Conservation (phyloP, 2,888 invertebrate genomes). For the Phyllotreta striolata region DNA sequence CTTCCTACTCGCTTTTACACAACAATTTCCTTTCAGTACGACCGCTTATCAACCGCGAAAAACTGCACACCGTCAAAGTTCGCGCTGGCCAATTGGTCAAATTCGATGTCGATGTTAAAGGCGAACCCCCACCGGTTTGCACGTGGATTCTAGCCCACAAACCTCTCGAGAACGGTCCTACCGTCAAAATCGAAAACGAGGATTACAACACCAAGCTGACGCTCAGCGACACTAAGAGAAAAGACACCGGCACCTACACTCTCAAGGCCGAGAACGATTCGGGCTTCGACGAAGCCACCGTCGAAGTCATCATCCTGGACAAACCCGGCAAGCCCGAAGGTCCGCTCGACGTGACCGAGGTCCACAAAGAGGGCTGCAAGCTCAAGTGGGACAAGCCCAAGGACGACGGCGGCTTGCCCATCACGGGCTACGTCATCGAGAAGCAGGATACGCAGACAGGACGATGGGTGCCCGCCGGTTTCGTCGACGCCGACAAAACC, state of each 20-base stretch:
- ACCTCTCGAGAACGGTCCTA: slow-evolving; percentile 72
- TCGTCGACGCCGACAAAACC: slow-evolving; percentile 81
- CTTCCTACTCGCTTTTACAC: background rate
- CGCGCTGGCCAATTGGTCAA: slow-evolving; percentile 90
- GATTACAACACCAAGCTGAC: slow-evolving; percentile 90
- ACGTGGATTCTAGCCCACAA: slow-evolving; percentile 79
- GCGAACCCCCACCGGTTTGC: slow-evolving; percentile 94
- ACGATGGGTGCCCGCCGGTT: slow-evolving; percentile 87
- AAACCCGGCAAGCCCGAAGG: slow-evolving; percentile 90
- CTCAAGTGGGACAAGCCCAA: slow-evolving; percentile 94
- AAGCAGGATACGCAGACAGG: slow-evolving; percentile 92
- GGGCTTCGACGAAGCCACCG: slow-evolving; percentile 92
- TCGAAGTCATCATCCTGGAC: slow-evolving; percentile 87
- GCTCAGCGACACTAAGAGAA: slow-evolving; percentile 81
- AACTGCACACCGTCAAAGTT: slow-evolving; percentile 86
- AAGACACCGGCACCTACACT: slow-evolving; percentile 89
- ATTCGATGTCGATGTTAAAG: slow-evolving; percentile 93
- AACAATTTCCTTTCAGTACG: slow-evolving; percentile 72
- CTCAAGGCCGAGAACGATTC: slow-evolving; percentile 92
- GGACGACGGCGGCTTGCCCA: slow-evolving; percentile 93
- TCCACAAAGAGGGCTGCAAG: slow-evolving; percentile 93
- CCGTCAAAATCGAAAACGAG: slow-evolving; percentile 84
- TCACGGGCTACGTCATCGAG: slow-evolving; percentile 91
- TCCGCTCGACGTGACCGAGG: slow-evolving; percentile 88
- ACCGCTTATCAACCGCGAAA: slow-evolving; percentile 94